Evolutionary conservation across 1,140 invertebrate genomes (phyloP), one percentile per base, ranked within the genome.

Genomic region (Lerema accius): DNA sequence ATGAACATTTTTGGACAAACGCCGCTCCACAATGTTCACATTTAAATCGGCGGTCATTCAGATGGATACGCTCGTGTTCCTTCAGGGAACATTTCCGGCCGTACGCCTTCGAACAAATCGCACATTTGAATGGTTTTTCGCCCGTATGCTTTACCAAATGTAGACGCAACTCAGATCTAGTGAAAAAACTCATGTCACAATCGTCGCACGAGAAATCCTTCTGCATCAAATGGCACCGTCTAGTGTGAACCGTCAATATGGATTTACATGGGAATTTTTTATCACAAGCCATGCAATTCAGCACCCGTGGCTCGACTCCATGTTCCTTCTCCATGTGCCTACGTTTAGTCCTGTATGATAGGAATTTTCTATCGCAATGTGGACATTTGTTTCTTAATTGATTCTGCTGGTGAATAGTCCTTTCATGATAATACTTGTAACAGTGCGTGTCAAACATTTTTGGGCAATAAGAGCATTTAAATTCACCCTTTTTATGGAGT

Each of bases 311-410:
- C 1, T 60, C 37, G 0, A 69, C 58, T 0, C 73, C 77, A 11
- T 84, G 81, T 0, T 62, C 46, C 11, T 71, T 65, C 0, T 58
- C 60, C 65, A 73, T 53, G 39, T 84, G 81, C 1, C 67, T 58
- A 0, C 48, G 40, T 49, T 74, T 78, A 7, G 43, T 23, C 6
- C 40, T 39, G 6, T 72, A 70, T 42, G 62, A 61, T 1, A 63
- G 50, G 7, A 84, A 80, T 19, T 45, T 65, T 19, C 78, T 65
- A 9, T 66, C 70, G 46, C 80, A 83, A n/a, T 71, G 70, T 2
- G 69, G 64, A 49, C 80, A 83, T 63, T 76, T 81, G 7, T 59
- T 67, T 1, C 63, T 56, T 32, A 62, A 69, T 4, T 69, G 65
- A 0, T 58, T 16, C 6, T 16, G 39, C 23, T 26, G 58, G 40